Conservation (phyloP, 2,797 vertebrate species). For the Coracias cyanogaster region DNA sequence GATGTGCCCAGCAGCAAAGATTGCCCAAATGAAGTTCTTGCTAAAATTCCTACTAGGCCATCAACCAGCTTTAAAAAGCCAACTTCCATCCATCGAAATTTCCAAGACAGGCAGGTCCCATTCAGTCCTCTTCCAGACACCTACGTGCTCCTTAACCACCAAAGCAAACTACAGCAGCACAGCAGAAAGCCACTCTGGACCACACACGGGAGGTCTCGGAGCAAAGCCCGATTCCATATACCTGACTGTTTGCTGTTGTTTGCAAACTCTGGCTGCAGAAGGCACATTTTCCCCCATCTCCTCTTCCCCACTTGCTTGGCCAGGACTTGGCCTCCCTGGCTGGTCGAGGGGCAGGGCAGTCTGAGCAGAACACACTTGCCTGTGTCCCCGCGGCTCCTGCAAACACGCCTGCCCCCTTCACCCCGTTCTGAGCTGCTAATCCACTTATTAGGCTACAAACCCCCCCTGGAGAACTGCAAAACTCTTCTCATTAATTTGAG, state of each 20-base stretch:
- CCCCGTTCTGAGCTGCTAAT: not conserved
- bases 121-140: not conserved
- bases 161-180: not conserved
- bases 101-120: not conserved
- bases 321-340: not conserved
- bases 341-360: not conserved
- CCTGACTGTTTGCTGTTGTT: not conserved
- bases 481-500: constrained; percentile 22
- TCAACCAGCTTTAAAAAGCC: not conserved
- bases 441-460: not conserved
- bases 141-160: not conserved
- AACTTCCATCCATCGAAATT: not conserved
- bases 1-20: not conserved
- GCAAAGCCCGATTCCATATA: not conserved
- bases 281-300: too few relatives aligned
- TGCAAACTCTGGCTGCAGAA: not conserved
- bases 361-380: fast-evolving
- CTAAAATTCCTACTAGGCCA: not conserved
- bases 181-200: not conserved
- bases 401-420: not conserved
- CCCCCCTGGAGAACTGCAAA: not conserved
- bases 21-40: not conserved
- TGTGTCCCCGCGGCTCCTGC: not conserved
- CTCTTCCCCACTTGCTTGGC: not conserved
- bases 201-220: fast-evolving